Evolutionary conservation across 2,797 vertebrate genomes (phyloP).

Genomic region (Falco columbarius): DNA sequence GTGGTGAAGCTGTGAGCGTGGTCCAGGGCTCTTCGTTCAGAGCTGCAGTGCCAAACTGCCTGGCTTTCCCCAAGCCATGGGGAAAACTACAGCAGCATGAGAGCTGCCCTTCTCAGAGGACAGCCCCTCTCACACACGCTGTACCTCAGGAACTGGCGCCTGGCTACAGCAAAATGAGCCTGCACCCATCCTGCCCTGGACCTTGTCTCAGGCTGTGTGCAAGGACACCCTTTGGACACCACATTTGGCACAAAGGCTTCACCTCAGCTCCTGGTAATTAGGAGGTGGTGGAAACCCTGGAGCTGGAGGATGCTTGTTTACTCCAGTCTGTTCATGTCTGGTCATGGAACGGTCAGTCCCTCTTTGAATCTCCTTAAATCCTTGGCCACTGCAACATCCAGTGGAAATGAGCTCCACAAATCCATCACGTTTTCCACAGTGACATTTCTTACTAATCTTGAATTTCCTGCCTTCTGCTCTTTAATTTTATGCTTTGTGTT

Average conservation of each 20-base stretch:
- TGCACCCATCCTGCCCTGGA: not conserved
- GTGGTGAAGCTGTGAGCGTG: not conserved
- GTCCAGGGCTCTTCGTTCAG: not conserved
- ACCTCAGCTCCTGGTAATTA: not conserved
- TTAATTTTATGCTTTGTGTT: not conserved
- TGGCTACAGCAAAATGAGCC: not conserved
- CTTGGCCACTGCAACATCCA: not conserved
- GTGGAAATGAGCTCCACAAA: not conserved
- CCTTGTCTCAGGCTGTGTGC: not conserved
- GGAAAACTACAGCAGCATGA: not conserved
- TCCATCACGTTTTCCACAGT: not conserved
- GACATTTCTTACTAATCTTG: not conserved
- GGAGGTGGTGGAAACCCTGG: not conserved
- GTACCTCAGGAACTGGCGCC: not conserved
- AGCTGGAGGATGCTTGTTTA: not conserved
- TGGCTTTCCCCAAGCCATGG: not conserved
- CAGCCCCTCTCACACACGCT: rapidly evolving
- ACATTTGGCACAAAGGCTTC: not conserved
- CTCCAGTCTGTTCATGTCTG: not conserved
- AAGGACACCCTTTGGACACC: not conserved
- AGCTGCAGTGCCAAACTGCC: not conserved
- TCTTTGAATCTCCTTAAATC: not conserved
- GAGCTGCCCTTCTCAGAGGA: not conserved
- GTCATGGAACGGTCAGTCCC: not conserved
- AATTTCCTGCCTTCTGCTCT: not conserved